phyloP scores from a whole-genome alignment of 2,113 vertebrate species.

The Anser brachyrhynchus region DNA sequence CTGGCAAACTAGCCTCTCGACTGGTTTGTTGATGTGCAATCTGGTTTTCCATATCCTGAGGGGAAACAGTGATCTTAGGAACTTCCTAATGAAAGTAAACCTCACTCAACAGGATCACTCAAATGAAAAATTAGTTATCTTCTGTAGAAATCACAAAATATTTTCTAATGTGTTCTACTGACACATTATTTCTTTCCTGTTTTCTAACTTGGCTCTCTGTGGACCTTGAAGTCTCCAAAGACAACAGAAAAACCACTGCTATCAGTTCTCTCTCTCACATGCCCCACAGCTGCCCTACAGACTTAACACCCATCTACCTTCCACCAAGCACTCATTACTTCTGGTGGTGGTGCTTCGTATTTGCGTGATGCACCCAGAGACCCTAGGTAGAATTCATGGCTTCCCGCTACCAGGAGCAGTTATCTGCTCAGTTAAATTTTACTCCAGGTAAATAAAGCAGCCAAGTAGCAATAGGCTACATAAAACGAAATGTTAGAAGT shows the following conservation, averaged over 20 bases:
- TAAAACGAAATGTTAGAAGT: neutral
- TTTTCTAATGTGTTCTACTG: neutral
- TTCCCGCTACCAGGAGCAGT: neutral
- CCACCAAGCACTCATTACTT: rapidly evolving
- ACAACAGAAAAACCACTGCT: neutral
- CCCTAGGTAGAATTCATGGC: neutral
- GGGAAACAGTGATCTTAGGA: neutral
- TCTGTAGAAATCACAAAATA: neutral
- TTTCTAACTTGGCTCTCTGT: neutral
- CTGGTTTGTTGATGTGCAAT: neutral
- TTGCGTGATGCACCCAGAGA: neutral
- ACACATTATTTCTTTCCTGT: neutral
- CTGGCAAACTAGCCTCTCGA: neutral
- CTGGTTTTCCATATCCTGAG: neutral
- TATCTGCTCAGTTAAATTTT: neutral
- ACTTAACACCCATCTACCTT: neutral
- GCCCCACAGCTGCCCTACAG: neutral
- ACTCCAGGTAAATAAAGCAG: neutral
- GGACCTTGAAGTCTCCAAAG: neutral
- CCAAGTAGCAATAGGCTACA: neutral
- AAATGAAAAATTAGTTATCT: neutral
- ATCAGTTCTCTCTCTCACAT: neutral
- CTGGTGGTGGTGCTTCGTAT: neutral
- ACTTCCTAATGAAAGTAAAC: neutral
- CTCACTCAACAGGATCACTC: neutral